A percentile compares a stretch with the other conserved stretches of the same genome.
Conservation (phyloP, 2,888 invertebrate genomes). For the Andrena praecox region DNA sequence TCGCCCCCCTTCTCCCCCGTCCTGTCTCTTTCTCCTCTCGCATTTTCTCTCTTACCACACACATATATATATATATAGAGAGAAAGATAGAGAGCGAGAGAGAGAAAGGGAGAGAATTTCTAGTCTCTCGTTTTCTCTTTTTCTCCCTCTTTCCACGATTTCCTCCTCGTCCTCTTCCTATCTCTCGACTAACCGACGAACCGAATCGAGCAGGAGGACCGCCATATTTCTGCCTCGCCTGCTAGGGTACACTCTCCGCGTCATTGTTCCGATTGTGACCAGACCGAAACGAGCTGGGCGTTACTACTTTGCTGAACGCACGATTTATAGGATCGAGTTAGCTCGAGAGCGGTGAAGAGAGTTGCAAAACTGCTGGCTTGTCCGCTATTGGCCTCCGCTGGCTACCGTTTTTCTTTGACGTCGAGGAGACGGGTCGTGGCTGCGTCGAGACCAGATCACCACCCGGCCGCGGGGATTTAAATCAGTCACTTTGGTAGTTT, state of each 20-base stretch:
- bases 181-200: constrained; percentile 62
- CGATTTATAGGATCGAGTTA: constrained; percentile 72
- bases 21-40: constrained; percentile 30
- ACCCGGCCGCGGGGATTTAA: neutral
- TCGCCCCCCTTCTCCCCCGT: constrained; percentile 17
- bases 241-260: constrained; percentile 66
- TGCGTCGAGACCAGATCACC: neutral
- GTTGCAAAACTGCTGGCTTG: constrained; percentile 67
- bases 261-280: constrained; percentile 75
- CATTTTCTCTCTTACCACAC: constrained; percentile 6
- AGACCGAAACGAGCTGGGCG: constrained; percentile 75
- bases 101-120: neutral
- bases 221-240: constrained; percentile 73
- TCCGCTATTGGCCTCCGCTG: constrained; percentile 38
- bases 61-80: neutral
- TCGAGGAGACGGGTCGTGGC: neutral
- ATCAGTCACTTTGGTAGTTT: neutral
- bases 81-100: neutral
- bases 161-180: constrained; percentile 46
- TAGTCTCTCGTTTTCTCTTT: constrained; percentile 3
- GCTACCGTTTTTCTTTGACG: constrained; percentile 48
- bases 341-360: constrained; percentile 60
- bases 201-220: constrained; percentile 74
- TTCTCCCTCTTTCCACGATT: constrained; percentile 35
- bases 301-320: constrained; percentile 69